A percentile compares a stretch with the other conserved stretches of the same genome.
phyloP scores from a whole-genome alignment of 1,140 invertebrate species.

The Drosophila auraria region DNA sequence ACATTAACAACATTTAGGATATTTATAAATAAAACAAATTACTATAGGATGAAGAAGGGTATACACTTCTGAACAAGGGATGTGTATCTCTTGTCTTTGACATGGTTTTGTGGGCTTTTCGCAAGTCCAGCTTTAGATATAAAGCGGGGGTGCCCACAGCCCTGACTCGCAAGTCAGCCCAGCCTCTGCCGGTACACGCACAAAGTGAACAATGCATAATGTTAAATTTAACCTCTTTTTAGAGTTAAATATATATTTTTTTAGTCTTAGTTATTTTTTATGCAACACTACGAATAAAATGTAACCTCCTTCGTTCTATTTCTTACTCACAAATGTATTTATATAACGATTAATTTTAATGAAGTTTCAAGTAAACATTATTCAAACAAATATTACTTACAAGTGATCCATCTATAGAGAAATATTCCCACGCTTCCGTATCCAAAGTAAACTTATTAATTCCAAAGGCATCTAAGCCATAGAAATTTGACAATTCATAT shows the following conservation, averaged over 20 bases:
- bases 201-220: too few species aligned
- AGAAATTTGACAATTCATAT: conserved; percentile 44
- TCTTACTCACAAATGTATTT: too few species aligned
- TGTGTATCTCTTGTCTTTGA: too few species aligned
- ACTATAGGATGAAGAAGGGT: not conserved
- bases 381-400: not conserved
- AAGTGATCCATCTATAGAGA: not conserved
- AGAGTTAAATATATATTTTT: too few species aligned
- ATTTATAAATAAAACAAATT: not conserved
- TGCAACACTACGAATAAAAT: too few species aligned
- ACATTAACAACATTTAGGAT: not conserved
- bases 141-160: too few species aligned
- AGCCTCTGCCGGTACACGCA: too few species aligned
- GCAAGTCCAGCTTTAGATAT: not conserved
- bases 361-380: not conserved
- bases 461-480: conserved; percentile 48
- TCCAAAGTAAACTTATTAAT: conserved; percentile 41
- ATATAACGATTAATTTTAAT: not conserved
- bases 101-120: not conserved
- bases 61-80: not conserved
- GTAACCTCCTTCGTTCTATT: too few species aligned
- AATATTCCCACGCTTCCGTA: conserved; percentile 58
- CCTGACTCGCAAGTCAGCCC: too few species aligned
- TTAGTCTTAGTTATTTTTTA: too few species aligned
- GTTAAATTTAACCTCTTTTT: too few species aligned